phyloP scores from a whole-genome alignment of 1,140 invertebrate genomes.

The Caenorhabditis brenneri region DNA sequence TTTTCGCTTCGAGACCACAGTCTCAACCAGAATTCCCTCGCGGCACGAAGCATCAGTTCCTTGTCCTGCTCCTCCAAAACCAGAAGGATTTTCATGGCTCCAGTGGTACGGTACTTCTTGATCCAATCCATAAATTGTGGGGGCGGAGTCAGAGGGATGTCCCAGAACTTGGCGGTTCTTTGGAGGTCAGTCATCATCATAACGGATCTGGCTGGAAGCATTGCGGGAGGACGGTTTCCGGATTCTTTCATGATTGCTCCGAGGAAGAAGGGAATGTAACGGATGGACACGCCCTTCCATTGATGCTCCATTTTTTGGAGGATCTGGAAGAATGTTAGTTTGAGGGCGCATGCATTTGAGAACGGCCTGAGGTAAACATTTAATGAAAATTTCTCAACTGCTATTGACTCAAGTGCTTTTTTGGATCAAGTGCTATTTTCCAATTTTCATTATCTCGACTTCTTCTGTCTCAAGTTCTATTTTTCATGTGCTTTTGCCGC shows the following conservation, averaged over 20 bases:
- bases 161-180: conserved; percentile 16
- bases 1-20: conserved; percentile 20
- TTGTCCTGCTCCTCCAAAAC: conserved; percentile 17
- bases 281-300: conserved; percentile 2
- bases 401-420: too few relatives aligned
- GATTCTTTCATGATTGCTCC: conserved; percentile 8
- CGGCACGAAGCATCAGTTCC: not conserved
- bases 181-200: conserved; percentile 10
- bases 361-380: too few relatives aligned
- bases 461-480: too few relatives aligned
- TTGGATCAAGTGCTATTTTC: too few relatives aligned
- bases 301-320: not conserved
- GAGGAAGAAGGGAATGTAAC: conserved; percentile 28
- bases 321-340: too few relatives aligned
- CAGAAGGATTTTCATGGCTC: conserved; percentile 30
- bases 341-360: too few relatives aligned
- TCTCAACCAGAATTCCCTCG: conserved; percentile 3
- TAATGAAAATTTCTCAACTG: too few relatives aligned
- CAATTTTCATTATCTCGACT: too few relatives aligned
- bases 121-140: conserved; percentile 34
- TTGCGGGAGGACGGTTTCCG: conserved; percentile 33
- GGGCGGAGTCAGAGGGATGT: conserved; percentile 5
- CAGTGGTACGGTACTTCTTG: conserved; percentile 14
- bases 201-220: not conserved
- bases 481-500: too few relatives aligned